Percentiles rank a stretch among this genome's conserved stretches.
Evolutionary conservation across 2,888 invertebrate genomes (phyloP).

Genomic region (Macropis europaea): DNA sequence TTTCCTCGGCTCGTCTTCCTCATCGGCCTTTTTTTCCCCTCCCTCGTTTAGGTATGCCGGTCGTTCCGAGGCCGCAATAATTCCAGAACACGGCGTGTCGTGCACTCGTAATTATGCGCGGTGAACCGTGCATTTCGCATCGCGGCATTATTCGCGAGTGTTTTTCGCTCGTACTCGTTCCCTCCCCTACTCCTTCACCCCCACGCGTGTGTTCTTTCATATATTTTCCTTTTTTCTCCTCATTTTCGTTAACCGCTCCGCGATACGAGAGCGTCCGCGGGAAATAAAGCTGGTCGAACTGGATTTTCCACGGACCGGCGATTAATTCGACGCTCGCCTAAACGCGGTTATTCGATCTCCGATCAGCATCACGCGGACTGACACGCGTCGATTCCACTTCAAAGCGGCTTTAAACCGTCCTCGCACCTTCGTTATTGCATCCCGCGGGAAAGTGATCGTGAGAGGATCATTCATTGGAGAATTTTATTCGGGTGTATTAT

Average conservation of each 20-base stretch:
- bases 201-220: background rate
- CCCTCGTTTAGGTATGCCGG: constrained; percentile 46
- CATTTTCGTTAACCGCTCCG: constrained; percentile 17
- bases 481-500: too few species aligned
- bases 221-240: background rate
- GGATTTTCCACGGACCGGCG: constrained; percentile 36
- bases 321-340: constrained; percentile 47
- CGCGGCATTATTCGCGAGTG: constrained; percentile 62
- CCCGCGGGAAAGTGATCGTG: too few species aligned
- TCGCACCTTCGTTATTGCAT: too few species aligned
- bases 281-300: constrained; percentile 33
- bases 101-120: constrained; percentile 64
- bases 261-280: background rate
- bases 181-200: background rate
- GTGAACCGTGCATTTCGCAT: constrained; percentile 64
- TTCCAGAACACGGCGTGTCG: constrained; percentile 58
- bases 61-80: constrained; percentile 57
- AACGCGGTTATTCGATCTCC: constrained; percentile 27
- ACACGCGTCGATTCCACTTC: constrained; percentile 26
- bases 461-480: too few species aligned
- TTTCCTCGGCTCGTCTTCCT: background rate
- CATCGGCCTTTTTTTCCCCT: constrained; percentile 49
- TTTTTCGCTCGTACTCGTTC: constrained; percentile 40
- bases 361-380: constrained; percentile 23
- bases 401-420: background rate